phyloP scores from a whole-genome alignment of 2,888 invertebrate species.

The Tetrapedia diversipes region DNA sequence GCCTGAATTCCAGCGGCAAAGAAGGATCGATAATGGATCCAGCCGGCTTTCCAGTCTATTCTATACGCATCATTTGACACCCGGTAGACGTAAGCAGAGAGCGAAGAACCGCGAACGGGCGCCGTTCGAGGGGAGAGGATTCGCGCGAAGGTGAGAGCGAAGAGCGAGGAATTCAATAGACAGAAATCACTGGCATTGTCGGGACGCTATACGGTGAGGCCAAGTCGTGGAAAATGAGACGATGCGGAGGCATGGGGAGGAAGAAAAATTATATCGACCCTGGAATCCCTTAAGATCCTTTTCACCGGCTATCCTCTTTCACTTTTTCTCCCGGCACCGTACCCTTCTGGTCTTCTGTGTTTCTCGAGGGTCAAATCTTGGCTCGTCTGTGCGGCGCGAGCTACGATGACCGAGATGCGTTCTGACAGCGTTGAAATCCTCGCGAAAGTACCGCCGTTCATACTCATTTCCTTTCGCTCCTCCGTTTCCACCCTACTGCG shows the following conservation, averaged over 20 bases:
- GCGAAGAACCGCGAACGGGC: conserved; percentile 53
- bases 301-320: neutral
- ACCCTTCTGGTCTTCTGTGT: conserved; percentile 8
- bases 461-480: conserved; percentile 60
- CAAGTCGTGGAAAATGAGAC: conserved; percentile 76
- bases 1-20: conserved; percentile 67
- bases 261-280: conserved; percentile 77
- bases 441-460: conserved; percentile 65
- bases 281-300: conserved; percentile 75
- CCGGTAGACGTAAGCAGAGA: conserved; percentile 74
- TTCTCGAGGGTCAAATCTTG: conserved; percentile 45
- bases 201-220: conserved; percentile 66
- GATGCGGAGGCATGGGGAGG: conserved; percentile 58
- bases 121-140: conserved; percentile 23
- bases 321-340: neutral
- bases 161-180: conserved; percentile 78
- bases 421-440: conserved; percentile 67
- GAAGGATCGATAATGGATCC: conserved; percentile 78
- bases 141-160: conserved; percentile 50
- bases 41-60: conserved; percentile 77
- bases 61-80: conserved; percentile 81
- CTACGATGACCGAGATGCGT: conserved; percentile 52
- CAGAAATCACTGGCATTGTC: conserved; percentile 80
- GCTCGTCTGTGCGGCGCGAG: conserved; percentile 11
- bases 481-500: conserved; percentile 23